These are phyloP conservation scores for Eupleurogrammus muticus DNA, from an alignment of 2,797 vertebrate species.

Conservation along the genomic window DNA sequence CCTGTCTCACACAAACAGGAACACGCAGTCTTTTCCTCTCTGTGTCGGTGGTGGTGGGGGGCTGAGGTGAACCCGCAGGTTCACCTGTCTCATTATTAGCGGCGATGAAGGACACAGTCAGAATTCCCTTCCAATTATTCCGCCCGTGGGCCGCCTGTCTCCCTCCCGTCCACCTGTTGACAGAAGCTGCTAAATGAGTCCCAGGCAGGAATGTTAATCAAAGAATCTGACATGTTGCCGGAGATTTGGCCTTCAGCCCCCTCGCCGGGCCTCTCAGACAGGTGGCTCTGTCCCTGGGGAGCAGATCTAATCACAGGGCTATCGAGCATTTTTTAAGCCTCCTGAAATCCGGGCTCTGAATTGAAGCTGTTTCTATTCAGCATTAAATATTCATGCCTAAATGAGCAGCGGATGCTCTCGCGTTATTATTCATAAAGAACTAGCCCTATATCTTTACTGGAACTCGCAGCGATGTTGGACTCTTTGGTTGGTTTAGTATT, in stretches of 20 bases:
- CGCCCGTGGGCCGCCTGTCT: slow-evolving; percentile 69
- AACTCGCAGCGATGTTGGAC: too few relatives aligned
- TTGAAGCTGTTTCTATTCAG: neutral
- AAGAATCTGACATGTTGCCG: slow-evolving; percentile 70
- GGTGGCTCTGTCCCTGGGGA: slow-evolving; percentile 77
- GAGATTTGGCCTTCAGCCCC: slow-evolving; percentile 69
- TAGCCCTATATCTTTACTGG: neutral
- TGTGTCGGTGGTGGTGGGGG: neutral
- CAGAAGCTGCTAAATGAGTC: slow-evolving; percentile 79
- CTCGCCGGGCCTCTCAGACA: slow-evolving; percentile 72
- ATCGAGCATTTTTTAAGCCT: slow-evolving; percentile 2
- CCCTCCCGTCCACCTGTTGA: slow-evolving; percentile 87
- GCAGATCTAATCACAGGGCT: slow-evolving; percentile 63
- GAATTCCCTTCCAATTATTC: slow-evolving; percentile 85
- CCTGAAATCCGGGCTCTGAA: neutral
- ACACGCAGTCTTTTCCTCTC: slow-evolving; percentile 11
- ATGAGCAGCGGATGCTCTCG: neutral
- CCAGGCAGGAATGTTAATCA: slow-evolving; percentile 82
- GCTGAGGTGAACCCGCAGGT: slow-evolving; percentile 44
- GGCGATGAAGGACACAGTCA: slow-evolving; percentile 85
- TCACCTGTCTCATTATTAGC: slow-evolving; percentile 86
- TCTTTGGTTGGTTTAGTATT: too few relatives aligned
- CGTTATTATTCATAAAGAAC: neutral
- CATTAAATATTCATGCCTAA: neutral
- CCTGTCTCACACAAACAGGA: slow-evolving; percentile 6